Evolutionary conservation across 2,797 vertebrate genomes (phyloP).

Genomic region (Agapornis canus): DNA sequence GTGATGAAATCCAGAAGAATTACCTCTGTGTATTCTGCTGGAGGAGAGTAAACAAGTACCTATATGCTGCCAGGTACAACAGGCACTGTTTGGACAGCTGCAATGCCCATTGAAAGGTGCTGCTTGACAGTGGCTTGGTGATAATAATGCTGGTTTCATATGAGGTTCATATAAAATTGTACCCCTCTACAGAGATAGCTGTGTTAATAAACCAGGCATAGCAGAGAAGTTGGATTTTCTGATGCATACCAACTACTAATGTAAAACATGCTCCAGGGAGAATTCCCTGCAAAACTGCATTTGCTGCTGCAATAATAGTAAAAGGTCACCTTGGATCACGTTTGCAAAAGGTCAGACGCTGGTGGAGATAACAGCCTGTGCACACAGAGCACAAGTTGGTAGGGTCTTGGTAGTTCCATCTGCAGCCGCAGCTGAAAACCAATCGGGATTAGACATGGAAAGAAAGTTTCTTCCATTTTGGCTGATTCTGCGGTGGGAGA

Average conservation of each 20-base stretch:
- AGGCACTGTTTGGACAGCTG: constrained; percentile 95
- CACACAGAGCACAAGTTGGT: neutral
- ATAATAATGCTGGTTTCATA: constrained; percentile 55
- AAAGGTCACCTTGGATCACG: constrained; percentile 63
- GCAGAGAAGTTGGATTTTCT: neutral
- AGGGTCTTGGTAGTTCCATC: neutral
- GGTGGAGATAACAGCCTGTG: constrained; percentile 31
- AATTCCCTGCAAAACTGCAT: constrained; percentile 49
- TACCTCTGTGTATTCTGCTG: constrained; percentile 78
- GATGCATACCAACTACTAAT: neutral
- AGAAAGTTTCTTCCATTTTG: neutral
- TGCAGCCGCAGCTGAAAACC: neutral
- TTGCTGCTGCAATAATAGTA: constrained; percentile 50
- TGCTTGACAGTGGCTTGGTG: constrained; percentile 68
- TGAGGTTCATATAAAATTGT: constrained; percentile 55
- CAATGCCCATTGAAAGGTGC: constrained; percentile 80
- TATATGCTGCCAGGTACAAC: constrained; percentile 81
- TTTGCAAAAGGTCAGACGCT: constrained; percentile 60
- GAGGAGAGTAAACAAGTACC: constrained; percentile 88
- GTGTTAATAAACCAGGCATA: neutral
- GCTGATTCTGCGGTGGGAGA: neutral
- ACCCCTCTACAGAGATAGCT: constrained; percentile 4
- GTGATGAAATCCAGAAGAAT: constrained; percentile 80
- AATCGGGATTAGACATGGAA: neutral
- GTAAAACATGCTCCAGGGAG: constrained; percentile 22